A percentile compares a stretch with the other conserved stretches of the same genome.
Conservation (phyloP, 2,113 vertebrate species). For the Salvator merianae region DNA sequence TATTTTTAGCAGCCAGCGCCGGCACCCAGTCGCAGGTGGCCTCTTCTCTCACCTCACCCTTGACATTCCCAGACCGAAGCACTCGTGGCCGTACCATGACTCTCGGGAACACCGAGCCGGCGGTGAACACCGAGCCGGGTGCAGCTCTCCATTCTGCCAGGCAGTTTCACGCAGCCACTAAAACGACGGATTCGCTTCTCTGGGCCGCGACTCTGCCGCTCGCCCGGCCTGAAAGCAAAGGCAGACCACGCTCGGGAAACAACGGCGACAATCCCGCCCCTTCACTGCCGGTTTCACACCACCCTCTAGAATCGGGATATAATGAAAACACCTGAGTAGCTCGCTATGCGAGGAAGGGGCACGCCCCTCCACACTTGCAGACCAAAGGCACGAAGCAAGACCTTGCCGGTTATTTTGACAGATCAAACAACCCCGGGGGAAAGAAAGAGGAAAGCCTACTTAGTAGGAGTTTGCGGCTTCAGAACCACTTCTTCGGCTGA, state of each 20-base stretch:
- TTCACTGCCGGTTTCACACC: no score
- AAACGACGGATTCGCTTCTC: neutral
- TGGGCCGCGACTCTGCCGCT: neutral
- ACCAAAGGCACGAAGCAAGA: no score
- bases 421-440: neutral
- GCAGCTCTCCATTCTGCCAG: neutral
- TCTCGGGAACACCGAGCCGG: neutral
- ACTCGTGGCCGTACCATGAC: neutral
- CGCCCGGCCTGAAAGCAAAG: neutral
- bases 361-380: no score
- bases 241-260: no score
- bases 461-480: neutral
- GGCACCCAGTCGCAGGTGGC: neutral
- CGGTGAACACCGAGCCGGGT: neutral
- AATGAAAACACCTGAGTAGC: no score
- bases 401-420: no score
- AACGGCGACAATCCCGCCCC: no score
- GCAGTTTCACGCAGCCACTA: neutral
- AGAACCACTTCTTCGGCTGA: neutral
- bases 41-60: neutral
- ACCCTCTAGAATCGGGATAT: no score
- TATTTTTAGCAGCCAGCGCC: constrained; percentile 10
- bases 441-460: no score
- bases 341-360: no score
- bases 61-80: neutral